A percentile compares a stretch with the other conserved stretches of the same genome.
Conservation (phyloP, 2,113 vertebrate genomes). For the Microcebus lehilahytsara region DNA sequence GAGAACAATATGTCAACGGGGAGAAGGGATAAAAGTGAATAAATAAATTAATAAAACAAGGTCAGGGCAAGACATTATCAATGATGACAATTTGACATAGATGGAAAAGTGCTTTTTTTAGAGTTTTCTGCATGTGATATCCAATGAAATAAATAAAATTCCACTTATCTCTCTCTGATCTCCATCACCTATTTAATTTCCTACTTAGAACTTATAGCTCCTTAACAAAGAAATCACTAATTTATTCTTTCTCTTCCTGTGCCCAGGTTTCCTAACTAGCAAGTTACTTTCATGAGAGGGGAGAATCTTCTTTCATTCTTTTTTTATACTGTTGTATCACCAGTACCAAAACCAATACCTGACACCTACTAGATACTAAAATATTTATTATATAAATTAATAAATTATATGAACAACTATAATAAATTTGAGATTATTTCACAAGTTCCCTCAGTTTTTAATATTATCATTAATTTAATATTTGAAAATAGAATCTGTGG, state of each 20-base stretch:
- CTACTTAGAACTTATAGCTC: not conserved
- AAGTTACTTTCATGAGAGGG: not conserved
- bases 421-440: not conserved
- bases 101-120: not conserved
- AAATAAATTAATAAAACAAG: not conserved
- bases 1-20: not conserved
- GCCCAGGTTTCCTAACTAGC: not conserved
- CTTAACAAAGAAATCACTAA: not conserved
- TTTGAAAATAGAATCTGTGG: not conserved
- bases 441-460: not conserved
- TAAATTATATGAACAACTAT: not conserved
- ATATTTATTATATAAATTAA: not conserved
- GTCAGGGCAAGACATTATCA: not conserved
- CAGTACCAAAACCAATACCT: not conserved
- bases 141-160: not conserved
- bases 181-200: not conserved
- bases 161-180: not conserved
- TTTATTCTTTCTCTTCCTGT: not conserved
- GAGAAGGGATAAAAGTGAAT: not conserved
- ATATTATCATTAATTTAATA: constrained; percentile 1
- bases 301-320: not conserved
- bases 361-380: not conserved
- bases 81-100: not conserved
- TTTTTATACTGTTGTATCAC: not conserved
- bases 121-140: not conserved